Evolutionary conservation across 2,113 vertebrate species (phyloP).

Genomic region (Chloropsis cyanopogon): DNA sequence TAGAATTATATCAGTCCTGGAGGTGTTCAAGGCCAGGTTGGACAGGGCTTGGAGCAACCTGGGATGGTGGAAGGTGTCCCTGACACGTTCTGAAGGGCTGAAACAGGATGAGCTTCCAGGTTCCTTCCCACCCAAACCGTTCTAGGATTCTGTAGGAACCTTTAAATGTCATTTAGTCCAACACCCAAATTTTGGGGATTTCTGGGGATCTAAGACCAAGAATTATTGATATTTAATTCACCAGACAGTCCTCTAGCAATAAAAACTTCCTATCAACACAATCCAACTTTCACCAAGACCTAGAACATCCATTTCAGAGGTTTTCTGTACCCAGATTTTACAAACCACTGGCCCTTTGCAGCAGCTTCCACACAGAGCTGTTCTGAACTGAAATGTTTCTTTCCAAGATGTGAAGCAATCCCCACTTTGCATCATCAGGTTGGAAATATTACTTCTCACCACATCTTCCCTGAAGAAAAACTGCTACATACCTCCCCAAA

Average conservation of each 20-base stretch:
- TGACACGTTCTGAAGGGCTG: neutral
- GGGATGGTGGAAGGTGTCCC: neutral
- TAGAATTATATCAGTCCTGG: neutral
- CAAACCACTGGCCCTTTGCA: neutral
- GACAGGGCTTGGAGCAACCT: accelerated
- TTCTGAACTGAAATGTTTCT: neutral
- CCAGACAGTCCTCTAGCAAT: neutral
- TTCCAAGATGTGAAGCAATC: neutral
- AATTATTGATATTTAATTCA: neutral
- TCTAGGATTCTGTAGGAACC: neutral
- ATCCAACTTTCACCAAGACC: neutral
- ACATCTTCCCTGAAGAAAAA: neutral
- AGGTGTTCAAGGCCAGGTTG: neutral
- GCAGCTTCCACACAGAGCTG: neutral
- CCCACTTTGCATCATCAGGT: neutral
- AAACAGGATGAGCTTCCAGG: neutral
- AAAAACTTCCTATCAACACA: neutral
- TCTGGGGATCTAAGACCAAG: neutral
- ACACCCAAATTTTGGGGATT: neutral
- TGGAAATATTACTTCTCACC: neutral
- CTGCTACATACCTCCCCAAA: neutral
- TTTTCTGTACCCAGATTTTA: neutral
- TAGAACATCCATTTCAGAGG: neutral
- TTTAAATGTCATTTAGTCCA: neutral
- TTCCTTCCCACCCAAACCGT: neutral